Evolutionary conservation across 1,140 invertebrate genomes (phyloP).

Genomic region (Holotrichia oblita): DNA sequence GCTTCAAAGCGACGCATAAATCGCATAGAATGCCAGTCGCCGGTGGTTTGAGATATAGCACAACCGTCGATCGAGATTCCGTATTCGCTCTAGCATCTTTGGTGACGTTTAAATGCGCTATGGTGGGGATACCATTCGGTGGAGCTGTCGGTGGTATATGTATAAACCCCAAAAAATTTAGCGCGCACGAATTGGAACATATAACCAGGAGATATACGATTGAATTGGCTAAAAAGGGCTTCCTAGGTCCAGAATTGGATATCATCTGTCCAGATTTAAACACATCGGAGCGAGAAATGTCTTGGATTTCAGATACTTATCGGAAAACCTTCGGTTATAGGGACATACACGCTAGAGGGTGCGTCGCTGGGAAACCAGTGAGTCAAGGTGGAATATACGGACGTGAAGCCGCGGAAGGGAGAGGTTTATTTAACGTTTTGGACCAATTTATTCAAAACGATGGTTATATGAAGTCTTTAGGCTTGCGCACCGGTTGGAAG

Average conservation of each 20-base stretch:
- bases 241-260: conserved; percentile 97
- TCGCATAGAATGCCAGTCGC: conserved; percentile 83
- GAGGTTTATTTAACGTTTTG: conserved; percentile 97
- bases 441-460: conserved; percentile 99
- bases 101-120: conserved; percentile 99
- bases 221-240: no score
- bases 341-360: conserved; percentile 98
- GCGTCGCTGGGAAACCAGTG: conserved; percentile 99
- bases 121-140: no score
- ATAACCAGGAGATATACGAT: conserved; percentile 97
- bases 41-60: conserved; percentile 63
- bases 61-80: conserved; percentile 71
- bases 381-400: conserved; percentile 97
- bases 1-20: conserved; percentile 86
- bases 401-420: no score
- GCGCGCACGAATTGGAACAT: conserved; percentile 96
- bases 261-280: conserved; percentile 99
- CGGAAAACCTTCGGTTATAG: conserved; percentile 83
- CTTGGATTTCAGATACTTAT: conserved; percentile 99
- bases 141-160: conserved; percentile 98
- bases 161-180: conserved; percentile 96
- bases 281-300: conserved; percentile 98
- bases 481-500: no score
- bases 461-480: no score
- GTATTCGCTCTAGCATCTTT: conserved; percentile 94